Conservation (phyloP, 2,888 invertebrate species). For the Drosophila prolongata region DNA sequence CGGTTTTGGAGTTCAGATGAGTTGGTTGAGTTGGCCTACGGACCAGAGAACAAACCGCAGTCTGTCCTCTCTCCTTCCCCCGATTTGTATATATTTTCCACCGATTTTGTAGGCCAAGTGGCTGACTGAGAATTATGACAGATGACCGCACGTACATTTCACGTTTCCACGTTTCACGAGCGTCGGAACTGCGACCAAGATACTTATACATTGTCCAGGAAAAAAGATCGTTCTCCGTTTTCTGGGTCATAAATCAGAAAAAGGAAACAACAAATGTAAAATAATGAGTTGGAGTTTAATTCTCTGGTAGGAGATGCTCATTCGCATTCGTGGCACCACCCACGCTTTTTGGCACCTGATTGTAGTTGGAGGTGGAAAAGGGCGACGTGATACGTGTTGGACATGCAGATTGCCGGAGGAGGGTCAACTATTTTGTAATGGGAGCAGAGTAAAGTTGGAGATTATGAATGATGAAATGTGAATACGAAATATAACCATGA, state of each 20-base stretch:
- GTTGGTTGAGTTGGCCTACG: not conserved
- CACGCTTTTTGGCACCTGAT: constrained; percentile 25
- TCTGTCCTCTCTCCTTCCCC: not conserved
- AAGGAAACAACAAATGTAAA: constrained; percentile 58
- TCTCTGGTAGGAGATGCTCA: constrained; percentile 11
- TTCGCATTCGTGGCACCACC: constrained; percentile 8
- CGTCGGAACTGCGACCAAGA: constrained; percentile 20
- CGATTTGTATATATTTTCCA: not conserved
- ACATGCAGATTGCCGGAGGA: constrained; percentile 5
- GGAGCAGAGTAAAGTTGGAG: not conserved
- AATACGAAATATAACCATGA: too few species aligned
- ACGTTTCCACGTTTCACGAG: constrained; percentile 61
- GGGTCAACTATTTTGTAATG: constrained; percentile 16
- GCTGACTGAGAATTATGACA: constrained; percentile 67
- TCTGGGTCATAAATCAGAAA: constrained; percentile 74
- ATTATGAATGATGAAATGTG: not conserved
- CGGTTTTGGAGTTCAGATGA: constrained; percentile 1
- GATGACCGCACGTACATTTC: constrained; percentile 76
- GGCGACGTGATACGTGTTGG: constrained; percentile 39
- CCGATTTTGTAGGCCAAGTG: constrained; percentile 66
- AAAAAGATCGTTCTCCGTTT: constrained; percentile 51
- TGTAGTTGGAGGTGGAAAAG: constrained; percentile 1
- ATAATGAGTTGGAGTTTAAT: constrained; percentile 67
- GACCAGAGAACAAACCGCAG: constrained; percentile 16
- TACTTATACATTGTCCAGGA: constrained; percentile 7